Percentiles rank a stretch among this genome's conserved stretches.
Evolutionary conservation across 2,797 vertebrate genomes (phyloP).

Genomic region (Botia kubotai): DNA sequence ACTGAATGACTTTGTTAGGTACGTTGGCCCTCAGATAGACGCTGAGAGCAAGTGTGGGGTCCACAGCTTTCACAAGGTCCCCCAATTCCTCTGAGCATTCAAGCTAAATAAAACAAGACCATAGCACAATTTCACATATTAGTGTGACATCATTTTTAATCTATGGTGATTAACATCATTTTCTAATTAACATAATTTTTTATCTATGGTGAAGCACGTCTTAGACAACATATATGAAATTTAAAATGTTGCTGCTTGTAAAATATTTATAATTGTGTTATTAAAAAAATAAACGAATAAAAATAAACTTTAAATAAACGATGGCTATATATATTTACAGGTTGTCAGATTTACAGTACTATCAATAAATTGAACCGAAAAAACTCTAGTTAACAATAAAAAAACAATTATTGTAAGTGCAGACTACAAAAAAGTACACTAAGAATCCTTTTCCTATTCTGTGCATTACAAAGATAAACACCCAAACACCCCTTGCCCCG

Average conservation of each 20-base stretch:
- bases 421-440: background rate
- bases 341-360: too few species aligned
- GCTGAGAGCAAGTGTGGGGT: slow-evolving; percentile 95
- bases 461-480: background rate
- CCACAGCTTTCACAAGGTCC: slow-evolving; percentile 96
- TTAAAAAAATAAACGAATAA: too few species aligned
- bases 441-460: slow-evolving; percentile 24
- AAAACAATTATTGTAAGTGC: slow-evolving; percentile 1
- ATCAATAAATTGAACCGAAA: background rate
- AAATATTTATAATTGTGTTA: background rate
- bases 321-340: too few species aligned
- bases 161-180: background rate
- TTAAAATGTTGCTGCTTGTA: too few species aligned
- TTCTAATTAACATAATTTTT: background rate
- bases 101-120: slow-evolving; percentile 77
- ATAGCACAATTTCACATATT: background rate
- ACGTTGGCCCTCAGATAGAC: slow-evolving; percentile 97
- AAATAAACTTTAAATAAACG: too few species aligned
- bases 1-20: slow-evolving; percentile 99
- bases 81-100: slow-evolving; percentile 98
- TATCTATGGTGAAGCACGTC: background rate
- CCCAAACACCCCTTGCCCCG: slow-evolving; percentile 27
- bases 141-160: background rate
- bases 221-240: background rate
- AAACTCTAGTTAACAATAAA: slow-evolving; percentile 9